phyloP scores from a whole-genome alignment of 2,888 invertebrate species.

The Drosophila colorata region DNA sequence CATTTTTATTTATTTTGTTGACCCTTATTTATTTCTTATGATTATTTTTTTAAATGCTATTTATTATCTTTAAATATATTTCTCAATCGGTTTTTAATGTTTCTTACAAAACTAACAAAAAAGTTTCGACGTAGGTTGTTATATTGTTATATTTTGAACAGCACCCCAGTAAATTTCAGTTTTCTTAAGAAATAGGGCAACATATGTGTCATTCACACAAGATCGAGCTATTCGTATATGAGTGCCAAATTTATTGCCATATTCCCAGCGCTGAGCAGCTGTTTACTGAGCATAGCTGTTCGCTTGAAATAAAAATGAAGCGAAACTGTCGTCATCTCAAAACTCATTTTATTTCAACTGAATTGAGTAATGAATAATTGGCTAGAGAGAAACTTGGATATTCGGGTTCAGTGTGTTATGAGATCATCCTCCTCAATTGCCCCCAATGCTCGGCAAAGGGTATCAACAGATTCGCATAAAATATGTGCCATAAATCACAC shows the following conservation, averaged over 20 bases:
- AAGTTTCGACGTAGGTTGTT: too few species aligned
- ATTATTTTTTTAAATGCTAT: too few species aligned
- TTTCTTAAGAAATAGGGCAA: too few species aligned
- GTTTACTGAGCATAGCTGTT: constrained; percentile 16
- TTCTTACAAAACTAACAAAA: too few species aligned
- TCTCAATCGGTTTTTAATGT: too few species aligned
- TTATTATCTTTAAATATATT: too few species aligned
- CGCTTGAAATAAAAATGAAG: constrained; percentile 18
- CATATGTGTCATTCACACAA: constrained; percentile 12
- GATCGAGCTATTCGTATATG: neutral
- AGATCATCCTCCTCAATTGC: constrained; percentile 84
- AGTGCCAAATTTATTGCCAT: constrained; percentile 7
- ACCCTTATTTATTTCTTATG: too few species aligned
- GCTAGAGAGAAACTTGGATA: constrained; percentile 79
- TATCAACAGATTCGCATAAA: constrained; percentile 31
- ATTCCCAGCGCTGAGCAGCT: constrained; percentile 7
- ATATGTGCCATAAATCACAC: constrained; percentile 49
- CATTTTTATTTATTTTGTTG: too few species aligned
- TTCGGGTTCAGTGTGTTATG: constrained; percentile 80
- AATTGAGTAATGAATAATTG: constrained; percentile 86
- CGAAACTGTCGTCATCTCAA: constrained; percentile 24
- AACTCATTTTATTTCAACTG: constrained; percentile 84
- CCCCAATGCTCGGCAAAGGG: constrained; percentile 28
- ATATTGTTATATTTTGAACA: too few species aligned
- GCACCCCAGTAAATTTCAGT: too few species aligned